These are phyloP conservation scores for Pollenia amentaria DNA, from an alignment of 2,888 invertebrate genomes.

Conservation along the genomic window DNA sequence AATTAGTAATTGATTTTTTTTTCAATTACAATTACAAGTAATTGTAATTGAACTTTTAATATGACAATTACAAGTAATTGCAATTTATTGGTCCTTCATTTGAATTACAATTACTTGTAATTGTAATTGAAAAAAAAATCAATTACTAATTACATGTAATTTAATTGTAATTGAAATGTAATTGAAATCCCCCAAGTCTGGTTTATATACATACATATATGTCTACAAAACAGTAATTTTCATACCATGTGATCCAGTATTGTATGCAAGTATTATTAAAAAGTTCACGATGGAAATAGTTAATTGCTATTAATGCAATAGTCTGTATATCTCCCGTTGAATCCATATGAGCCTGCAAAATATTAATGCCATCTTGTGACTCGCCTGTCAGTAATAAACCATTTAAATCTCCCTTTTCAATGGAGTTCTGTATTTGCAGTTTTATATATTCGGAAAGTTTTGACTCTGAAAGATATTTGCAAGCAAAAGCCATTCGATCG, in stretches of 20 bases:
- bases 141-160: too few relatives aligned
- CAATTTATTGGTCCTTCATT: too few relatives aligned
- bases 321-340: constrained; percentile 95
- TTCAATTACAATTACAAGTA: too few relatives aligned
- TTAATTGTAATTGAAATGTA: too few relatives aligned
- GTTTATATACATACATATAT: too few relatives aligned
- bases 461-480: constrained; percentile 92
- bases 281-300: constrained; percentile 90
- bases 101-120: too few relatives aligned
- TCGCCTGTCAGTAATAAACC: constrained; percentile 95
- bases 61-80: too few relatives aligned
- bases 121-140: too few relatives aligned
- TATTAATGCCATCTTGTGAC: constrained; percentile 89
- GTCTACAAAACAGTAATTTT: too few relatives aligned
- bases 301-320: constrained; percentile 91
- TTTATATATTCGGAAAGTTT: constrained; percentile 92
- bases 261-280: constrained; percentile 87
- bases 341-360: constrained; percentile 95
- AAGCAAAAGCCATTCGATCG: constrained; percentile 96
- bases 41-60: too few relatives aligned
- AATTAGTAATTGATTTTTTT: too few relatives aligned
- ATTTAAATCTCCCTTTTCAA: constrained; percentile 91
- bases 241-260: constrained; percentile 89
- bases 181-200: too few relatives aligned
- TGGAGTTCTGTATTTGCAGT: constrained; percentile 88